These are phyloP conservation scores for Chrysotoxum bicinctum DNA, from an alignment of 2,888 invertebrate species.

Conservation along the genomic window DNA sequence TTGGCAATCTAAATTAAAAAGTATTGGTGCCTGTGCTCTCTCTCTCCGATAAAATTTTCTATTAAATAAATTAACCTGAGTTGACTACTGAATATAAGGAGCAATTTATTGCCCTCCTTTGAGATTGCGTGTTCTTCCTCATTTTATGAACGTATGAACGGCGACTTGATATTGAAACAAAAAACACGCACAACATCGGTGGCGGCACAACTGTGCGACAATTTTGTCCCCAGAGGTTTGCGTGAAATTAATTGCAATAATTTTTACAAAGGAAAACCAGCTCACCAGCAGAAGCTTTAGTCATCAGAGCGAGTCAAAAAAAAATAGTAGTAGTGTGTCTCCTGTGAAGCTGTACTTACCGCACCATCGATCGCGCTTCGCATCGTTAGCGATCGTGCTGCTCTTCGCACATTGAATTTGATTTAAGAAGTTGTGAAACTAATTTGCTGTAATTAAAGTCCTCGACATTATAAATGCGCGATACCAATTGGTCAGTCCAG, in stretches of 20 bases:
- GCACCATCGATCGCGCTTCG: slow-evolving; percentile 3
- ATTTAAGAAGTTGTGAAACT: slow-evolving; percentile 71
- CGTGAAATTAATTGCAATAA: slow-evolving; percentile 69
- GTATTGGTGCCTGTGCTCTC: not conserved
- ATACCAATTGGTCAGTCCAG: slow-evolving; percentile 65
- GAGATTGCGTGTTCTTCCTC: slow-evolving; percentile 31
- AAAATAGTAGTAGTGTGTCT: not conserved
- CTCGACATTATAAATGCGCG: slow-evolving; percentile 48
- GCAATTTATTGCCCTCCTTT: slow-evolving; percentile 48
- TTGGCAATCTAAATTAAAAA: not conserved
- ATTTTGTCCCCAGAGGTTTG: slow-evolving; percentile 66
- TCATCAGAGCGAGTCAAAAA: not conserved
- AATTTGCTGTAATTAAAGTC: slow-evolving; percentile 72
- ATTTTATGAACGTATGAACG: not conserved
- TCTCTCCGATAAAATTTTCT: slow-evolving; percentile 14
- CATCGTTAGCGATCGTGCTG: slow-evolving; percentile 9
- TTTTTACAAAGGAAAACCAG: slow-evolving; percentile 7
- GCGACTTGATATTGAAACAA: slow-evolving; percentile 16
- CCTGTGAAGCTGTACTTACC: slow-evolving; percentile 18
- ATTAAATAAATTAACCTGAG: slow-evolving; percentile 29
- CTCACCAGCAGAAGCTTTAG: slow-evolving; percentile 28
- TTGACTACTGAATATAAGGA: slow-evolving; percentile 41
- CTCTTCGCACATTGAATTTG: slow-evolving; percentile 60
- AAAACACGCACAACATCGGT: slow-evolving; percentile 48
- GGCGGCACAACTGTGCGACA: slow-evolving; percentile 43